A percentile compares a stretch with the other conserved stretches of the same genome.
Evolutionary conservation across 2,113 vertebrate genomes (phyloP).

Genomic region (Eubucco bourcierii): DNA sequence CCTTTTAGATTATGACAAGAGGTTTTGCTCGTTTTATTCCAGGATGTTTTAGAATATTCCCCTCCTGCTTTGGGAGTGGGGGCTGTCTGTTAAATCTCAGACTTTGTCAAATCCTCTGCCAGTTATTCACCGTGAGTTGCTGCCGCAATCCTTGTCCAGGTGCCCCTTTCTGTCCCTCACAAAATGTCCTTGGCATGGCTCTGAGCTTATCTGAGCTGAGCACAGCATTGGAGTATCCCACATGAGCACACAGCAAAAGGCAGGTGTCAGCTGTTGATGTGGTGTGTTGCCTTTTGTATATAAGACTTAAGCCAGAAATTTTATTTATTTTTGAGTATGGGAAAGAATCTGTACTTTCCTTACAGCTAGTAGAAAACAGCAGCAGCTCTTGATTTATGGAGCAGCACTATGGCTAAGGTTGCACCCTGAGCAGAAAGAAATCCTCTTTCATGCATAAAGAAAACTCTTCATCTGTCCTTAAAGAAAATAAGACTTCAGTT

Average conservation of each 20-base stretch:
- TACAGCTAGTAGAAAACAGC: not conserved
- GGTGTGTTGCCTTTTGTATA: not conserved
- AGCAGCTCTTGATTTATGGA: not conserved
- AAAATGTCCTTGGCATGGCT: not conserved
- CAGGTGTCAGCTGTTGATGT: rapidly evolving
- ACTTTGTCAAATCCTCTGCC: not conserved
- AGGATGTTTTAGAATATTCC: not conserved
- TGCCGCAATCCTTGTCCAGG: rapidly evolving
- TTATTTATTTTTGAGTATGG: not conserved
- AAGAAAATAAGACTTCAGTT: not conserved
- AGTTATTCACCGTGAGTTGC: not conserved
- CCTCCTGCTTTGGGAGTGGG: not conserved
- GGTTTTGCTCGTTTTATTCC: not conserved
- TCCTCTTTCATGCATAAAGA: not conserved
- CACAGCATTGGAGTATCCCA: not conserved
- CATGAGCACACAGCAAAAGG: not conserved
- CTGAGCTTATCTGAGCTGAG: not conserved
- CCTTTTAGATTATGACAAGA: not conserved
- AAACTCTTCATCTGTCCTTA: not conserved
- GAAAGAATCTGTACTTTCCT: not conserved
- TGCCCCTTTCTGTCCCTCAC: rapidly evolving
- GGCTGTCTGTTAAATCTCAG: not conserved
- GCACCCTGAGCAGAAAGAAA: not conserved
- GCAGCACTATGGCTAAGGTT: not conserved
- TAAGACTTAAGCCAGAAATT: not conserved